phyloP scores from a whole-genome alignment of 2,113 vertebrate genomes.

The Actenoides lindsayi region DNA sequence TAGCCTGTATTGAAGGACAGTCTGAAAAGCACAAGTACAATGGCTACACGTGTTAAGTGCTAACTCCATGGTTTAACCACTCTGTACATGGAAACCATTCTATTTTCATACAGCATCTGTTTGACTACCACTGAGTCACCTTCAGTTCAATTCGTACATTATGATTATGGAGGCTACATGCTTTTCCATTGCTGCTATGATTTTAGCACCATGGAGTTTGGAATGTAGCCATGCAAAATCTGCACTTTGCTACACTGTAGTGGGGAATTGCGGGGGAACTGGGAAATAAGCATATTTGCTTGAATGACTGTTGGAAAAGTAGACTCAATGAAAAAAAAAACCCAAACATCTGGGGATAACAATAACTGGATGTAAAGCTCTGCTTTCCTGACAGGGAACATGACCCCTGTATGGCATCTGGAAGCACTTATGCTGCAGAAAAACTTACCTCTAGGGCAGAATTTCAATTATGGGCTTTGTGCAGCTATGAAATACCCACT shows the following conservation, averaged over 20 bases:
- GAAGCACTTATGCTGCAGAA: conserved; percentile 40
- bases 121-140: conserved; percentile 18
- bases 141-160: not conserved
- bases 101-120: not conserved
- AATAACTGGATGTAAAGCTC: conserved; percentile 45
- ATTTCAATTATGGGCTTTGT: conserved; percentile 57
- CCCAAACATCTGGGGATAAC: not conserved
- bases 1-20: not conserved
- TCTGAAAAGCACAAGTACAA: not conserved
- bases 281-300: conserved; percentile 45
- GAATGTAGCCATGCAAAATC: conserved; percentile 36
- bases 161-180: not conserved
- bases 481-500: conserved; percentile 29
- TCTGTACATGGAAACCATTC: not conserved
- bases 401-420: not conserved
- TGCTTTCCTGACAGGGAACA: conserved; percentile 29
- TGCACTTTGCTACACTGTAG: conserved; percentile 4
- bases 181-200: conserved; percentile 36
- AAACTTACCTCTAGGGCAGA: conserved; percentile 52
- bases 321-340: not conserved
- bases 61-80: not conserved
- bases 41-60: not conserved
- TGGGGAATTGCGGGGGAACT: conserved; percentile 19
- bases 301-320: conserved; percentile 45
- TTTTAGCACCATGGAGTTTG: conserved; percentile 6